phyloP scores from a whole-genome alignment of 2,888 invertebrate genomes.

The Phengaris alcon region DNA sequence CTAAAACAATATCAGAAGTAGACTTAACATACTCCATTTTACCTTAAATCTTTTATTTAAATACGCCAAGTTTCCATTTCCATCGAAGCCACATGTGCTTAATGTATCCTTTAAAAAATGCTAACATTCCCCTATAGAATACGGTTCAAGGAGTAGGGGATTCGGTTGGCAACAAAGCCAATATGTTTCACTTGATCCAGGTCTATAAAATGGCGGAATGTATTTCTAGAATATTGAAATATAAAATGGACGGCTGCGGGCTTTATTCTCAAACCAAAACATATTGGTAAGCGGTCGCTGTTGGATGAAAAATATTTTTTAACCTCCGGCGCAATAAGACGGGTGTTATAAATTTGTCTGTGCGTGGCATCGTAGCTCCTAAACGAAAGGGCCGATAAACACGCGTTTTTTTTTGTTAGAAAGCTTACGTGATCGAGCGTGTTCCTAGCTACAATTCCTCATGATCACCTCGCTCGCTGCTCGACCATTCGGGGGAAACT shows the following conservation, averaged over 20 bases:
- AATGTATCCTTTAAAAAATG: conserved; percentile 14
- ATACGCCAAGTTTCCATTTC: not conserved
- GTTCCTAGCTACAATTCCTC: too few relatives aligned
- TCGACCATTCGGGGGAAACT: too few relatives aligned
- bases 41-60: conserved; percentile 1
- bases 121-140: conserved; percentile 10
- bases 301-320: not conserved
- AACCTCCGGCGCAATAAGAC: too few relatives aligned
- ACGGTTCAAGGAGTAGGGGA: conserved; percentile 4
- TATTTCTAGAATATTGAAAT: conserved; percentile 21
- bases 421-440: too few relatives aligned
- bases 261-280: not conserved
- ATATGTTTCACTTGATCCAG: conserved; percentile 17
- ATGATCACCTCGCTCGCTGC: too few relatives aligned
- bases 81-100: not conserved
- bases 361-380: too few relatives aligned
- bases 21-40: not conserved
- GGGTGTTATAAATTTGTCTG: too few relatives aligned
- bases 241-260: conserved; percentile 10
- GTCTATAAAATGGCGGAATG: conserved; percentile 14
- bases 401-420: too few relatives aligned
- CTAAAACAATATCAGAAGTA: not conserved
- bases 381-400: too few relatives aligned
- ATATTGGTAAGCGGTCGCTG: not conserved
- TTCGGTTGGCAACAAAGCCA: conserved; percentile 15